phyloP scores from a whole-genome alignment of 1,140 invertebrate genomes.

The Cyphomyrmex costatus region DNA sequence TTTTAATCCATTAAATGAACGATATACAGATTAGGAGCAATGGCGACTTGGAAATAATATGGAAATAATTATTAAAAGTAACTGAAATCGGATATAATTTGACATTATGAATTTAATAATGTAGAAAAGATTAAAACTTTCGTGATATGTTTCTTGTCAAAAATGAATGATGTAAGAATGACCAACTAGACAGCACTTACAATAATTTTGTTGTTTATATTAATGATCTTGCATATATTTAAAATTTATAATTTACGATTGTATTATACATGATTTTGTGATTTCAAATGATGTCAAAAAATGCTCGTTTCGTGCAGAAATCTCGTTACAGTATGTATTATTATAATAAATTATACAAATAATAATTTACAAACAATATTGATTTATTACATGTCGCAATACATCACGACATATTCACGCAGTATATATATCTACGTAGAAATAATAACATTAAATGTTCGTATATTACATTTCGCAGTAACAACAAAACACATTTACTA shows the following conservation, averaged over 20 bases:
- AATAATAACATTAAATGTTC: not conserved
- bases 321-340: not conserved
- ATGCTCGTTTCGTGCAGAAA: not conserved
- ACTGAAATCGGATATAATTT: no score
- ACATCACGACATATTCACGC: not conserved
- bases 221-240: not conserved
- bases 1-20: no score
- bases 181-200: not conserved
- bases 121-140: conserved; percentile 35
- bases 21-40: no score
- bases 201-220: not conserved
- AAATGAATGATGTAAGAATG: conserved; percentile 15
- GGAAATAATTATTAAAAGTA: no score
- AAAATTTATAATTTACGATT: not conserved
- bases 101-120: no score
- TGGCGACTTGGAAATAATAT: no score
- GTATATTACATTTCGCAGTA: not conserved
- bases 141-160: not conserved
- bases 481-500: not conserved
- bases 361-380: conserved; percentile 9
- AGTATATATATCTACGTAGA: not conserved
- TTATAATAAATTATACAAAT: not conserved
- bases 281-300: not conserved
- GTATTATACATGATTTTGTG: not conserved
- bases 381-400: not conserved